Conservation (phyloP, 2,888 invertebrate species). For the Cenopis cana region DNA sequence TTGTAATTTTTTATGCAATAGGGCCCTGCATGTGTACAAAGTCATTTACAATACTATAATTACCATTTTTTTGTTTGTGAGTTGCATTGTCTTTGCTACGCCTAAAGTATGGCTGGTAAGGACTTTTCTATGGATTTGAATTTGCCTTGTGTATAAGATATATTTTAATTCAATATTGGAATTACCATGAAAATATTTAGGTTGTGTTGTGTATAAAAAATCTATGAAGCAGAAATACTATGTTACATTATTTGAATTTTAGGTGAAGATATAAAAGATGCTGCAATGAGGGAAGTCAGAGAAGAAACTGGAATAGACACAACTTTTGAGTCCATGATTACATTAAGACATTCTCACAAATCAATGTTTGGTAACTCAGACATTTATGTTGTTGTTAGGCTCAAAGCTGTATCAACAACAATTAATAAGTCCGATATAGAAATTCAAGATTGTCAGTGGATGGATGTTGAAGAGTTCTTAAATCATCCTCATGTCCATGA, state of each 20-base stretch:
- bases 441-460: constrained; percentile 92
- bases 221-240: too few relatives aligned
- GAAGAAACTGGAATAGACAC: constrained; percentile 95
- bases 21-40: too few relatives aligned
- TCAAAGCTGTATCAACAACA: constrained; percentile 87
- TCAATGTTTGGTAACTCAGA: constrained; percentile 94
- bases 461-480: constrained; percentile 90
- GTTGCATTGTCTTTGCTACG: neutral
- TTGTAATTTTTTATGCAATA: too few relatives aligned
- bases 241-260: constrained; percentile 53
- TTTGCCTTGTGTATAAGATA: too few relatives aligned
- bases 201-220: too few relatives aligned
- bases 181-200: too few relatives aligned
- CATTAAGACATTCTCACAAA: constrained; percentile 91
- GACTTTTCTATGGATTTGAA: too few relatives aligned
- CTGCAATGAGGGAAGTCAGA: constrained; percentile 93
- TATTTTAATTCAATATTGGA: too few relatives aligned
- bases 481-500: constrained; percentile 89
- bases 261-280: constrained; percentile 93
- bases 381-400: constrained; percentile 91
- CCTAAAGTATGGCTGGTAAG: too few relatives aligned
- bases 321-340: constrained; percentile 90
- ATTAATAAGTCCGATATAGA: constrained; percentile 90
- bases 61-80: neutral
- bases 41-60: too few relatives aligned